Evolutionary conservation across 2,888 invertebrate species (phyloP).

Genomic region (Eutolmus rufibarbis): DNA sequence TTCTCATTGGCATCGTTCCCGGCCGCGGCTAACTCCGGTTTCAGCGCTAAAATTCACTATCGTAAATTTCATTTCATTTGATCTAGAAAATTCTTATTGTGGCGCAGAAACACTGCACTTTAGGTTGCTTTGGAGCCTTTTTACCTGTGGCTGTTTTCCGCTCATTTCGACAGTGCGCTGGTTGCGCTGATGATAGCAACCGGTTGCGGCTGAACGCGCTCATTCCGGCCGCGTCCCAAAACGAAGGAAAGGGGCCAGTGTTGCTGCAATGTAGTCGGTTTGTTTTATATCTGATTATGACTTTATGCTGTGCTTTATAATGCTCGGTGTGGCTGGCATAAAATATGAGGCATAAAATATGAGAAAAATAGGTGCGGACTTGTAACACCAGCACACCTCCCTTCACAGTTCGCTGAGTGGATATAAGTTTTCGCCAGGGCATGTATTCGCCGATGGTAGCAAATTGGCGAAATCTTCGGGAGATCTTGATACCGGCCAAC

Average conservation of each 20-base stretch:
- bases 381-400: conserved; percentile 18
- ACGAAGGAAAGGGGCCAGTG: background rate
- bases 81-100: conserved; percentile 41
- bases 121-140: background rate
- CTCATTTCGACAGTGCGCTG: conserved; percentile 1
- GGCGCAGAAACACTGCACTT: conserved; percentile 5
- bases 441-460: conserved; percentile 15
- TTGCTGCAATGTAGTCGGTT: conserved; percentile 37
- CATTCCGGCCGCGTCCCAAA: background rate
- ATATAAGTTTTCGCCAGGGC: background rate
- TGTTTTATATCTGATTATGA: conserved; percentile 46
- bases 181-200: background rate
- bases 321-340: conserved; percentile 41
- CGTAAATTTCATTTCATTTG: conserved; percentile 37
- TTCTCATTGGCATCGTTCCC: background rate
- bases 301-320: conserved; percentile 38
- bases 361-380: conserved; percentile 33
- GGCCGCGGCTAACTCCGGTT: background rate
- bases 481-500: conserved; percentile 6
- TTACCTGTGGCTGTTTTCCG: background rate
- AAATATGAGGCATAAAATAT: conserved; percentile 39
- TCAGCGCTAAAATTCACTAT: conserved; percentile 11
- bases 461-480: conserved; percentile 1
- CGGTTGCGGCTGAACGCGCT: background rate
- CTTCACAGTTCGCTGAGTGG: background rate